Evolutionary conservation across 2,888 invertebrate species (phyloP).

Genomic region (Eulithis prunata): DNA sequence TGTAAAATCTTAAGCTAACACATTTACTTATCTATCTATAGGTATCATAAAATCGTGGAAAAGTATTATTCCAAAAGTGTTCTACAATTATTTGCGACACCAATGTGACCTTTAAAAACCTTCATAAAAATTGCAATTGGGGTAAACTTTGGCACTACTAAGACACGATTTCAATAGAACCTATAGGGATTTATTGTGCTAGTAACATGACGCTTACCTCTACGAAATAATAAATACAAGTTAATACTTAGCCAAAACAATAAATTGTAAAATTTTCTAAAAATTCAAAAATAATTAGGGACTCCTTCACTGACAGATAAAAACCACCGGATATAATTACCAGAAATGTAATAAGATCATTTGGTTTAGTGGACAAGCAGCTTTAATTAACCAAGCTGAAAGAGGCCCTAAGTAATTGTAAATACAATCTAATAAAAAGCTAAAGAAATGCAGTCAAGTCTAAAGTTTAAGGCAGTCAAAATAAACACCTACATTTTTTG

Average conservation of each 20-base stretch:
- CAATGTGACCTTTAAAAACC: constrained; percentile 34
- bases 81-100: constrained; percentile 33
- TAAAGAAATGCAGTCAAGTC: constrained; percentile 50
- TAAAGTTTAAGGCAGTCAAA: constrained; percentile 53
- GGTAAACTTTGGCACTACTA: constrained; percentile 70
- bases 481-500: constrained; percentile 22
- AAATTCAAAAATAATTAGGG: constrained; percentile 12
- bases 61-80: constrained; percentile 32
- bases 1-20: constrained; percentile 17
- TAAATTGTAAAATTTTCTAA: constrained; percentile 25
- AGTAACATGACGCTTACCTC: constrained; percentile 32
- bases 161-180: constrained; percentile 59
- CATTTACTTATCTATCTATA: constrained; percentile 24
- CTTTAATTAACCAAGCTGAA: not conserved
- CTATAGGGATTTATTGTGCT: constrained; percentile 34
- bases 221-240: constrained; percentile 29
- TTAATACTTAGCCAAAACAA: constrained; percentile 25
- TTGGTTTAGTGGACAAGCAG: not conserved
- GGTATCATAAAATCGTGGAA: constrained; percentile 31
- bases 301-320: not conserved
- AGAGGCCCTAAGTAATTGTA: constrained; percentile 13
- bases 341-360: too few relatives aligned
- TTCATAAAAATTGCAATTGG: constrained; percentile 48
- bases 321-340: not conserved
- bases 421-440: constrained; percentile 39